phyloP scores from a whole-genome alignment of 2,888 invertebrate genomes.

The Antheraea yamamai region DNA sequence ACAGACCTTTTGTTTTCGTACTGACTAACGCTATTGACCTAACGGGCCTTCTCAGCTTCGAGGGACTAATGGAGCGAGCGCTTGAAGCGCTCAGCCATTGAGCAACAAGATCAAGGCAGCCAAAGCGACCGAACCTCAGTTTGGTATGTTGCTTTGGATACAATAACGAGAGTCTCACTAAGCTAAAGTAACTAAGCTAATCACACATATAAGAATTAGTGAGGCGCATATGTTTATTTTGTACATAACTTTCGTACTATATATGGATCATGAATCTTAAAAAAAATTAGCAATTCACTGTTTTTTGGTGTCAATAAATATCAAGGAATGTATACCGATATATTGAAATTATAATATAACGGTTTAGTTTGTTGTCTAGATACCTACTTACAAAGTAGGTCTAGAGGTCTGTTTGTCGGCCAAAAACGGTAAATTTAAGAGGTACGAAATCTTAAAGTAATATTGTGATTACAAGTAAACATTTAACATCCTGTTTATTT shows the following conservation, averaged over 20 bases:
- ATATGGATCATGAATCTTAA: neutral
- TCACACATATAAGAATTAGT: too few relatives aligned
- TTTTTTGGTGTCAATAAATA: neutral
- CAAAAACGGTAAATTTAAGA: constrained; percentile 41
- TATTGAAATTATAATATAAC: constrained; percentile 22
- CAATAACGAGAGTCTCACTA: too few relatives aligned
- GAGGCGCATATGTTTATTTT: neutral
- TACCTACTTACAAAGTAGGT: constrained; percentile 27
- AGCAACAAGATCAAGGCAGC: too few relatives aligned
- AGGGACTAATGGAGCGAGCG: too few relatives aligned
- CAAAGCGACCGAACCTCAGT: too few relatives aligned
- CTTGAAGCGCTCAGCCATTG: too few relatives aligned
- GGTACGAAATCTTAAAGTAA: neutral
- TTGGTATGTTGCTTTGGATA: too few relatives aligned
- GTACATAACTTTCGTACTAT: neutral
- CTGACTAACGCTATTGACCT: too few relatives aligned
- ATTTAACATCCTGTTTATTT: neutral
- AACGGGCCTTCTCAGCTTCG: too few relatives aligned
- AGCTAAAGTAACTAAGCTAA: too few relatives aligned
- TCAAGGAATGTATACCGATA: neutral
- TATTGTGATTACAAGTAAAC: neutral
- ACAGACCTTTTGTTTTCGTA: too few relatives aligned
- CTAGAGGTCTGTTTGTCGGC: constrained; percentile 32
- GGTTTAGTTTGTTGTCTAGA: constrained; percentile 23
- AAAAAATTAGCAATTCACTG: neutral